Percentiles rank a stretch among this genome's conserved stretches.
phyloP scores from a whole-genome alignment of 2,797 vertebrate genomes.

The Diceros bicornis region DNA sequence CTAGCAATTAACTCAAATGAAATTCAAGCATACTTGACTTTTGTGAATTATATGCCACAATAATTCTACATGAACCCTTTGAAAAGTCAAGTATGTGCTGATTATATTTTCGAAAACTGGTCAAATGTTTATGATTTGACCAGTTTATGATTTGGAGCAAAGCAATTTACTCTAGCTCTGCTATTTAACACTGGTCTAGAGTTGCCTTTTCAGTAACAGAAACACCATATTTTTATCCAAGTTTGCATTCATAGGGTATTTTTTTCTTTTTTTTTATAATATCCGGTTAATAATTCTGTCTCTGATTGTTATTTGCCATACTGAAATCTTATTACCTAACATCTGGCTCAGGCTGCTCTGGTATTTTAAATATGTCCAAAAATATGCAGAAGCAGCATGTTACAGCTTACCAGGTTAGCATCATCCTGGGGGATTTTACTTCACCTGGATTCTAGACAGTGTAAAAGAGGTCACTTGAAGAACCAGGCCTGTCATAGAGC shows the following conservation, averaged over 20 bases:
- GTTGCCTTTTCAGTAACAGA: neutral
- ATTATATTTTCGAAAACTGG: constrained; percentile 83
- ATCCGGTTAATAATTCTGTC: neutral
- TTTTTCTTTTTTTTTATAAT: neutral
- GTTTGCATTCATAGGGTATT: neutral
- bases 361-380: neutral
- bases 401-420: neutral
- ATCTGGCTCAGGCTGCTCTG: neutral
- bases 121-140: constrained; percentile 77
- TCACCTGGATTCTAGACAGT: neutral
- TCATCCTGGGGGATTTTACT: neutral
- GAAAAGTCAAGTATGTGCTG: constrained; percentile 87
- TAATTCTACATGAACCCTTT: constrained; percentile 78
- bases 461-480: neutral
- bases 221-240: neutral
- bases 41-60: constrained; percentile 82
- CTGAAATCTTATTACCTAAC: neutral
- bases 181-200: neutral
- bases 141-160: too few relatives aligned
- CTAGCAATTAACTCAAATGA: constrained; percentile 85
- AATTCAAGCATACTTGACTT: constrained; percentile 87
- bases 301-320: neutral
- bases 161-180: neutral
- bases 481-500: neutral
- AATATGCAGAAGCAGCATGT: neutral